These are phyloP conservation scores for Paraplagusia blochii DNA, from an alignment of 2,113 vertebrate genomes.

Conservation along the genomic window DNA sequence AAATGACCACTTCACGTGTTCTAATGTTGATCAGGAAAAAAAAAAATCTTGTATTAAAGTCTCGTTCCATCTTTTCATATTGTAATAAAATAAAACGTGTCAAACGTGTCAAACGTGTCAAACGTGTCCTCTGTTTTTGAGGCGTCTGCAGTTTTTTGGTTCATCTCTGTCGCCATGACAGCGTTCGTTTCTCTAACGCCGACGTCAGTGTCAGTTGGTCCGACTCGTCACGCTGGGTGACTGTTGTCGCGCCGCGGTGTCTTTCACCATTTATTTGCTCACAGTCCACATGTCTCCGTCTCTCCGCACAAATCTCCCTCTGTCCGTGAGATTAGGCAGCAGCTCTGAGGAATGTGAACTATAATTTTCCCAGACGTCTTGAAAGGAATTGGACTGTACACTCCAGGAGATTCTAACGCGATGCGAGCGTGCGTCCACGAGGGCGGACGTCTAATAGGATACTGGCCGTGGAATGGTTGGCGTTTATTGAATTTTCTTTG, in stretches of 20 bases:
- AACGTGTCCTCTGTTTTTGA: slow-evolving; percentile 21
- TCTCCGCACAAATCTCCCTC: not conserved
- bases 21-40: too few relatives aligned
- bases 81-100: too few relatives aligned
- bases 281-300: slow-evolving; percentile 20
- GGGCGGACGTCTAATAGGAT: slow-evolving; percentile 49
- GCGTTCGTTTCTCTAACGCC: slow-evolving; percentile 29
- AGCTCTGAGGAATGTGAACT: slow-evolving; percentile 57
- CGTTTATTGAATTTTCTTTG: slow-evolving; percentile 53
- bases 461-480: not conserved
- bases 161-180: slow-evolving; percentile 9
- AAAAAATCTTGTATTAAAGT: too few relatives aligned
- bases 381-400: slow-evolving; percentile 59
- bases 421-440: slow-evolving; percentile 53
- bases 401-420: slow-evolving; percentile 34
- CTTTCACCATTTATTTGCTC: slow-evolving; percentile 16
- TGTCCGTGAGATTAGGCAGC: slow-evolving; percentile 46
- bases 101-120: too few relatives aligned
- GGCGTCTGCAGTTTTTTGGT: slow-evolving; percentile 21
- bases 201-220: slow-evolving; percentile 17
- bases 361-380: slow-evolving; percentile 62
- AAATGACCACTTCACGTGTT: too few relatives aligned
- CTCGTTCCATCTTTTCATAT: too few relatives aligned
- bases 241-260: slow-evolving; percentile 33
- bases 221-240: slow-evolving; percentile 11